phyloP scores from a whole-genome alignment of 2,888 invertebrate genomes.

The Euclidia mi region DNA sequence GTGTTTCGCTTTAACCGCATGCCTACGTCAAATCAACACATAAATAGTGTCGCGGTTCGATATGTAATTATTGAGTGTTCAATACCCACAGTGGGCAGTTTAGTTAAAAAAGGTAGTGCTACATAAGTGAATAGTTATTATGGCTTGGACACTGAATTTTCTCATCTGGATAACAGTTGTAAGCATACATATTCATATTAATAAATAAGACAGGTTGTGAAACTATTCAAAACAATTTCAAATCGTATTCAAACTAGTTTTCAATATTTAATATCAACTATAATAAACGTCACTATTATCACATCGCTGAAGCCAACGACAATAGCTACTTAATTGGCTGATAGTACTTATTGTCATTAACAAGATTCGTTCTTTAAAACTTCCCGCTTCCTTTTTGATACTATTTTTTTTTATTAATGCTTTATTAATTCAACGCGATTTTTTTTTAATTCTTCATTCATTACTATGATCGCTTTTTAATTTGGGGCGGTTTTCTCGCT shows the following conservation, averaged over 20 bases:
- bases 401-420: not conserved
- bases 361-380: not conserved
- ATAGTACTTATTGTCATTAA: not conserved
- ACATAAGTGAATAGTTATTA: conserved; percentile 53
- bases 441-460: too few relatives aligned
- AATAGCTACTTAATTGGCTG: not conserved
- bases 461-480: too few relatives aligned
- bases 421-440: too few relatives aligned
- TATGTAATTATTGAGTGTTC: conserved; percentile 66
- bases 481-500: too few relatives aligned
- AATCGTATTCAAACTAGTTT: conserved; percentile 17
- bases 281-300: not conserved
- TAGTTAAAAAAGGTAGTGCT: conserved; percentile 54
- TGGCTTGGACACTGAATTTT: conserved; percentile 71
- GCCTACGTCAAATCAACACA: conserved; percentile 61
- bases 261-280: not conserved
- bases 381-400: not conserved
- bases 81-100: conserved; percentile 53
- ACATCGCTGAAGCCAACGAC: not conserved
- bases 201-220: conserved; percentile 7
- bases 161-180: conserved; percentile 72
- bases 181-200: conserved; percentile 51
- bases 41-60: conserved; percentile 65
- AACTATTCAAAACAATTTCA: conserved; percentile 12
- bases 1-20: conserved; percentile 54